phyloP scores from a whole-genome alignment of 1,140 invertebrate species.

The Papilio helenus region DNA sequence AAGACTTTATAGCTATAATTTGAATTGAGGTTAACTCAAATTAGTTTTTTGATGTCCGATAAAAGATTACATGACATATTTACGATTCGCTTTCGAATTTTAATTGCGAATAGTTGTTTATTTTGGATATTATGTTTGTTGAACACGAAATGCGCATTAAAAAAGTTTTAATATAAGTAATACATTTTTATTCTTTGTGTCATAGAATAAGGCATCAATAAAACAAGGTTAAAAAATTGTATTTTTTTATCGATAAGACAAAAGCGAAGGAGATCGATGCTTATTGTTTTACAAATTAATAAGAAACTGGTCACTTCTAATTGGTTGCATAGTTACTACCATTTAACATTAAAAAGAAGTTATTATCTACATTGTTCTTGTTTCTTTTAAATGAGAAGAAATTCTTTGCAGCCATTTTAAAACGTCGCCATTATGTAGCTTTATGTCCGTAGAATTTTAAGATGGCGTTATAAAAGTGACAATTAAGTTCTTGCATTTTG shows the following conservation, averaged over 20 bases:
- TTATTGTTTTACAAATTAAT: not conserved
- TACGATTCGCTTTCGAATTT: slow-evolving; percentile 12
- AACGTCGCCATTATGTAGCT: not conserved
- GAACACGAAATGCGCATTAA: slow-evolving; percentile 25
- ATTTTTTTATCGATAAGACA: not conserved
- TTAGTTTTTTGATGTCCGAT: slow-evolving; percentile 29
- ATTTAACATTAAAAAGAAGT: not conserved
- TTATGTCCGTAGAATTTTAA: not conserved
- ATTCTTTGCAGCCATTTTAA: not conserved
- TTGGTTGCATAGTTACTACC: not conserved
- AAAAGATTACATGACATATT: slow-evolving; percentile 13
- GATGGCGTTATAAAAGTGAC: slow-evolving; percentile 5
- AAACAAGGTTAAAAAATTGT: not conserved
- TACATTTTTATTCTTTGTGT: not conserved
- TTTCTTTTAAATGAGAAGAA: not conserved
- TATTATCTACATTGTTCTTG: slow-evolving; percentile 1
- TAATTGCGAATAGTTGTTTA: slow-evolving; percentile 17
- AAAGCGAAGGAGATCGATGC: not conserved
- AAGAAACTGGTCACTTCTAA: not conserved
- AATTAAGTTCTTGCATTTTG: slow-evolving; percentile 20
- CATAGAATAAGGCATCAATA: not conserved
- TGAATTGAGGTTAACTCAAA: slow-evolving; percentile 31
- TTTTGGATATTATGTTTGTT: not conserved
- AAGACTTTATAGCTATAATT: slow-evolving; percentile 37
- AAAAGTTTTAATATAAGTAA: not conserved